phyloP scores from a whole-genome alignment of 2,888 invertebrate species.

The Smittia aterrima region DNA sequence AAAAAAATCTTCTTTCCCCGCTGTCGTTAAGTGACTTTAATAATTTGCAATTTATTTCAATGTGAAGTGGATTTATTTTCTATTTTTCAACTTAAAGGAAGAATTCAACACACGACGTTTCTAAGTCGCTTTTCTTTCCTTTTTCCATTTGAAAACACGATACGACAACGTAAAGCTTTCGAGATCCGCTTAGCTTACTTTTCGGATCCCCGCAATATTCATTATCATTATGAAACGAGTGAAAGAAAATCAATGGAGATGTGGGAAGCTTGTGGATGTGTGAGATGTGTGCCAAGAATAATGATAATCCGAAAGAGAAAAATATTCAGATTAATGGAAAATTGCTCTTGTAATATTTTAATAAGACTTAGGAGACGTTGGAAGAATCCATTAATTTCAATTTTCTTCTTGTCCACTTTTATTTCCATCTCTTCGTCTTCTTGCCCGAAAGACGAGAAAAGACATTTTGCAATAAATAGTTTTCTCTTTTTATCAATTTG shows the following conservation, averaged over 20 bases:
- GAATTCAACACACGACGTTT: not conserved
- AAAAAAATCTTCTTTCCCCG: too few species aligned
- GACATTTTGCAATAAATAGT: not conserved
- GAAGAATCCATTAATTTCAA: not conserved
- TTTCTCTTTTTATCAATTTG: not conserved
- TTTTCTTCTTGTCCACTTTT: not conserved
- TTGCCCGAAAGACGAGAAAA: not conserved
- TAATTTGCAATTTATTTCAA: slow-evolving; percentile 1
- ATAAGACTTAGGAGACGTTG: not conserved
- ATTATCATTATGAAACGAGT: too few species aligned
- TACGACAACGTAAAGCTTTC: too few species aligned
- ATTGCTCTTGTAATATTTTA: not conserved
- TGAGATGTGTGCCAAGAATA: too few species aligned
- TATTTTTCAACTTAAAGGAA: not conserved
- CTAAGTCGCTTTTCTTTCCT: not conserved
- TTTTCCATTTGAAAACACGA: too few species aligned
- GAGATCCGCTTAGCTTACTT: too few species aligned
- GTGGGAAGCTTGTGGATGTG: too few species aligned
- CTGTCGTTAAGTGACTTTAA: not conserved
- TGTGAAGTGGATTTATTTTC: not conserved
- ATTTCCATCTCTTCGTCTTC: too few species aligned
- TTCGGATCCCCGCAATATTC: too few species aligned
- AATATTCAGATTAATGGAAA: not conserved
- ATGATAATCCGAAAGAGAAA: not conserved
- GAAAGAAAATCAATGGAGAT: too few species aligned